These are phyloP conservation scores for Artibeus lituratus DNA, from an alignment of 2,797 vertebrate genomes.

Conservation along the genomic window DNA sequence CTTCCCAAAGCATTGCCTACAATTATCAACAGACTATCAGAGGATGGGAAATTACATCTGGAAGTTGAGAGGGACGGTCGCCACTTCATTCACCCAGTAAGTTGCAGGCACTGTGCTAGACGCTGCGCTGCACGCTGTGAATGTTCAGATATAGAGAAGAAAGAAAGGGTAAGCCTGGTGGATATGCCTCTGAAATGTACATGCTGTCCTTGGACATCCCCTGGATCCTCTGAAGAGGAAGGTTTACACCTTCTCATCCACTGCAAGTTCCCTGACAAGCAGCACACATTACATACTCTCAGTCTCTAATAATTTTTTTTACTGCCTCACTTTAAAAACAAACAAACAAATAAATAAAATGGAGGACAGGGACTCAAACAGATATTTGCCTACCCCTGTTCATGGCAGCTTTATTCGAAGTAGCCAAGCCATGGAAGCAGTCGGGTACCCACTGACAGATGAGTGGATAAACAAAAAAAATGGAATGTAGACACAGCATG, in stretches of 20 bases:
- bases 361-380: neutral
- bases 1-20: neutral
- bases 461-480: neutral
- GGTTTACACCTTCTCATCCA: neutral
- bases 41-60: neutral
- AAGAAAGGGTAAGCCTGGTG: neutral
- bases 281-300: accelerated
- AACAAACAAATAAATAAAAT: neutral
- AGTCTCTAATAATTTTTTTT: neutral
- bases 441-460: neutral
- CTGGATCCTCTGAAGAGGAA: neutral
- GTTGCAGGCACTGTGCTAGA: neutral
- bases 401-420: neutral
- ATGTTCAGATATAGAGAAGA: neutral
- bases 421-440: neutral
- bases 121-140: accelerated
- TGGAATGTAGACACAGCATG: too few relatives aligned
- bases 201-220: neutral
- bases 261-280: neutral
- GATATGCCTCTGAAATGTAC: neutral
- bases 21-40: neutral
- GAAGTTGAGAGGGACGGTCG: neutral
- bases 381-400: neutral
- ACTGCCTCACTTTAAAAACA: neutral
- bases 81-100: neutral